Percentiles rank a stretch among this genome's conserved stretches.
phyloP scores from a whole-genome alignment of 1,140 invertebrate species.

The Delia radicum region DNA sequence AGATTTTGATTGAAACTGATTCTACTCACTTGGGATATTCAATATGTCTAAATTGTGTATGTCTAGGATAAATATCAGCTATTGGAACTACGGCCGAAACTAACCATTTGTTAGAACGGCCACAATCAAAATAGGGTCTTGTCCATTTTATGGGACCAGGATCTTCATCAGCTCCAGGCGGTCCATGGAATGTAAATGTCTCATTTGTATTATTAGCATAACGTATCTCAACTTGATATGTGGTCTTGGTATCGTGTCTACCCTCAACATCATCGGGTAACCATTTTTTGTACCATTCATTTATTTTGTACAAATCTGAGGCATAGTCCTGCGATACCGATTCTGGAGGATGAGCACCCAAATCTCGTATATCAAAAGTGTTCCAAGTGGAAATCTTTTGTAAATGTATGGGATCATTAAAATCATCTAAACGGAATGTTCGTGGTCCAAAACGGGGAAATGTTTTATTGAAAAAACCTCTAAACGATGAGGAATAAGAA shows the following conservation, averaged over 20 bases:
- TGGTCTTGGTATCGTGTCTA: constrained; percentile 92
- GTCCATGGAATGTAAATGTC: constrained; percentile 91
- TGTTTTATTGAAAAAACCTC: constrained; percentile 96
- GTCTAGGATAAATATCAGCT: constrained; percentile 92
- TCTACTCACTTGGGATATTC: constrained; percentile 87
- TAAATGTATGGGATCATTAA: constrained; percentile 90
- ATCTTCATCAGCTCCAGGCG: constrained; percentile 83
- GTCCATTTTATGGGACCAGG: constrained; percentile 92
- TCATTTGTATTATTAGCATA: constrained; percentile 96
- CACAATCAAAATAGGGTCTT: constrained; percentile 95
- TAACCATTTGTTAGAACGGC: constrained; percentile 92
- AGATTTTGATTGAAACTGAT: background rate
- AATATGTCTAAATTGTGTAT: constrained; percentile 91
- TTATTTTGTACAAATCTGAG: constrained; percentile 84
- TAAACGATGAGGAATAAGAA: constrained; percentile 91
- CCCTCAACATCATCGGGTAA: constrained; percentile 80
- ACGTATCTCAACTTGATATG: constrained; percentile 85
- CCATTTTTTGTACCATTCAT: constrained; percentile 90
- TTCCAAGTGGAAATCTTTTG: constrained; percentile 90
- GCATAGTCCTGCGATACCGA: constrained; percentile 85
- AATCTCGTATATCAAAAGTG: constrained; percentile 79
- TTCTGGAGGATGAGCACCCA: constrained; percentile 75
- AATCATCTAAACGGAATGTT: constrained; percentile 88
- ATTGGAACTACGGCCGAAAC: constrained; percentile 91
- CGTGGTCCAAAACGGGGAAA: constrained; percentile 92